Evolutionary conservation across 2,113 vertebrate species (phyloP).

Genomic region (Centrocercus urophasianus): DNA sequence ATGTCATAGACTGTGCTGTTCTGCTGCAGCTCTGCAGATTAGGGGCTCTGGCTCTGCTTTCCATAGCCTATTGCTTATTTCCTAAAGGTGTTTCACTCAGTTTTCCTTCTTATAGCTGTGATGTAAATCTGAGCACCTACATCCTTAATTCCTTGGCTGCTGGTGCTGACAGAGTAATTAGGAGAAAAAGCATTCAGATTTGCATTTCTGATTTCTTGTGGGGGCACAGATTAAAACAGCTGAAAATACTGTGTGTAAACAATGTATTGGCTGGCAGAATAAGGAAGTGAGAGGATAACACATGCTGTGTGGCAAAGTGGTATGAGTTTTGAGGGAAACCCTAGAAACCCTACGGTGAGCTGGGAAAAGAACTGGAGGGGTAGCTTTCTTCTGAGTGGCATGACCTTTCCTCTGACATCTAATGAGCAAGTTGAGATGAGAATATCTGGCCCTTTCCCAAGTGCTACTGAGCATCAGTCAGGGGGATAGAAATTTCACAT

Average conservation of each 20-base stretch:
- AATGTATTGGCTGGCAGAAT: background rate
- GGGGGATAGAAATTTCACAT: constrained; percentile 39
- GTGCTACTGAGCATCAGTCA: constrained; percentile 51
- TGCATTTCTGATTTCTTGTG: constrained; percentile 28
- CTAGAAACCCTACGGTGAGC: constrained; percentile 43
- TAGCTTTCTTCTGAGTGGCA: constrained; percentile 63
- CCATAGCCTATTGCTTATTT: background rate
- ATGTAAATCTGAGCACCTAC: background rate
- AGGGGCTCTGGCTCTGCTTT: background rate
- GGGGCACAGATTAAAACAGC: background rate
- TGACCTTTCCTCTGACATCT: constrained; percentile 52
- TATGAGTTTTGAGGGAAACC: background rate
- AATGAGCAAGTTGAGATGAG: constrained; percentile 52
- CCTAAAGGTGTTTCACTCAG: background rate
- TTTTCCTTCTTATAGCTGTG: background rate
- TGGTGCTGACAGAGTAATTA: constrained; percentile 46
- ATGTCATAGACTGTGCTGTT: constrained; percentile 46
- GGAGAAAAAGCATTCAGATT: constrained; percentile 19
- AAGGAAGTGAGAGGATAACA: background rate
- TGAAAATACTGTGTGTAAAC: background rate
- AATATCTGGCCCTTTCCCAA: constrained; percentile 22
- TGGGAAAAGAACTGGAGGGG: constrained; percentile 38
- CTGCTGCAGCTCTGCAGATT: constrained; percentile 7
- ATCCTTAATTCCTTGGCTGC: constrained; percentile 23
- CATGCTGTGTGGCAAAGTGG: background rate